These are phyloP conservation scores for Tortricodes alternella DNA, from an alignment of 2,888 invertebrate genomes.

Conservation along the genomic window DNA sequence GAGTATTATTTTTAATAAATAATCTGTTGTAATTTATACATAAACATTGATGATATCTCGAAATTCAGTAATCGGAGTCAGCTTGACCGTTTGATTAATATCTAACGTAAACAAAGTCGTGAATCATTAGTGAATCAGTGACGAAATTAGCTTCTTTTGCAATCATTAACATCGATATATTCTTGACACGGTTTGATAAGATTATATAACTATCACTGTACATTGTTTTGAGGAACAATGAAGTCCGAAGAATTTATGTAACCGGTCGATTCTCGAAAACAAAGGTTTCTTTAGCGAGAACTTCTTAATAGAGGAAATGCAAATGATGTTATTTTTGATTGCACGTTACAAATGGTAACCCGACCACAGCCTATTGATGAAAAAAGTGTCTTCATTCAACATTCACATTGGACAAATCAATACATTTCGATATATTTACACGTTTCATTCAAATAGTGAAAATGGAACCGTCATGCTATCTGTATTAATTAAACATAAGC, in stretches of 20 bases:
- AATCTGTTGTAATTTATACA: not conserved
- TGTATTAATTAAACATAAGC: too few species aligned
- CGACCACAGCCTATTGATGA: too few species aligned
- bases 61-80: slow-evolving; percentile 16
- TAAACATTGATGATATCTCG: not conserved
- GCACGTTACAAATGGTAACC: not conserved
- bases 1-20: slow-evolving; percentile 40
- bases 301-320: not conserved
- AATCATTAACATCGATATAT: slow-evolving; percentile 8
- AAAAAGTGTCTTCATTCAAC: too few species aligned
- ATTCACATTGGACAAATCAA: too few species aligned
- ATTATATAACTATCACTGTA: slow-evolving; percentile 11
- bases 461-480: too few species aligned
- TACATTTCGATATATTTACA: too few species aligned
- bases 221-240: slow-evolving; percentile 7
- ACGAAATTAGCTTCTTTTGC: slow-evolving; percentile 7
- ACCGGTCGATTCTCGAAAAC: not conserved
- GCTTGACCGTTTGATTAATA: slow-evolving; percentile 3
- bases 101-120: slow-evolving; percentile 13
- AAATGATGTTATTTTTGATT: not conserved
- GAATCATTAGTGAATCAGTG: slow-evolving; percentile 23
- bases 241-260: not conserved
- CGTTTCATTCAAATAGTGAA: too few species aligned
- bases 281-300: not conserved
- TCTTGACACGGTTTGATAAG: slow-evolving; percentile 4